Evolutionary conservation across 2,113 vertebrate species (phyloP), one percentile per base, ranked within the genome.

Genomic region (Polyodon spathula): DNA sequence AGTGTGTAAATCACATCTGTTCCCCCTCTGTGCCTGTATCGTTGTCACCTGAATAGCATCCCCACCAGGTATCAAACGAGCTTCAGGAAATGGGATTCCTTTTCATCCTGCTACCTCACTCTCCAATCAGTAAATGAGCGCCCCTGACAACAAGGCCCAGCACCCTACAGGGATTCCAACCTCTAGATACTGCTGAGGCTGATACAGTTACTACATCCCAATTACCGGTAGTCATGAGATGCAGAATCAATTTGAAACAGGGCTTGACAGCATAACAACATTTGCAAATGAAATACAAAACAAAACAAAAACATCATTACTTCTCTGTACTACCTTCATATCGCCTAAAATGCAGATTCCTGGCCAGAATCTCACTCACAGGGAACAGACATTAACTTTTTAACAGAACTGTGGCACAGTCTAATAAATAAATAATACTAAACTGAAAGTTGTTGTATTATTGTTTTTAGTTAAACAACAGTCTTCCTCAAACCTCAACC

Each of bases 1-100:
- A 97, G 90, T 86, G 88, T 86, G 90, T 92, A 93, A 96, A 95
- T 89, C 92, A 93, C 95, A 97, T 95, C 95, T 98, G 95, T 95
- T 94, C 89, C 88, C 91, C 90, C 86, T 84, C 87, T 82, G 86
- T 71, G 90, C 81, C 85, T 81, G 84, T 81, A 92, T 91, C 90
- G 89, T 90, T 92, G 91, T 92, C 91, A 97, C 93, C 94, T 97
- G 94, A 95, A 95, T 91, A 90, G 92, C 90, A 92, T 88, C 85
- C 92, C 89, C 89, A 92, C 90, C 92, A 98, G 94, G 93, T 97
- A 97, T 92, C 90, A 94, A 93, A 95, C 88, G 85, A 92, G 85
- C 86, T 89, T 86, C 91, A 93, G 94, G 93, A 96, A 95, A 93
- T 88, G 81, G 83, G 78, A 81, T 86, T 83, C 79, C 83, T 84